Base-by-base conservation (phyloP, 2,888 invertebrate species). In the Apamea monoglypha region DNA sequence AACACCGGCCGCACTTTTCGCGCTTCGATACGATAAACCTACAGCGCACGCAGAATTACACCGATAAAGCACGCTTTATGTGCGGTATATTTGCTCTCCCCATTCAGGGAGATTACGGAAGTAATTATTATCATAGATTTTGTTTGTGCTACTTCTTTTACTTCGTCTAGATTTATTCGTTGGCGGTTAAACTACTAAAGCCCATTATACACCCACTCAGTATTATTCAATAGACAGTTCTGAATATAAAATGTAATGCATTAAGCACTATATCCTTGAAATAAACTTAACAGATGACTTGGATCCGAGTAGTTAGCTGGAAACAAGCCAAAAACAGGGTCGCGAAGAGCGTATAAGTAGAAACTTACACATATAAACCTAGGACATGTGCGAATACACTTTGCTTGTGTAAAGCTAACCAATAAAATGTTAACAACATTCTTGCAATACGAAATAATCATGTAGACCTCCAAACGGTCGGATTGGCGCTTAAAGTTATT, bases 281-380 rank as follows among this genome's bases (percentile, higher is more conserved):
- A 94, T 93, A 94, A 94, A 94, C 92, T 94, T 94, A 93, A 94
- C 93, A 94, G 90, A 95, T 93, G 93, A 94, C 94, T 94, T 92
- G 92, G 90, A 93, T 91, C 92, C 93, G 91, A 94, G 93, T 93
- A 92, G 90, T 92, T 90, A 89, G 88, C 92, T 95, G 95, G 95
- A 93, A 86, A 78, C 80, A 80, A 87, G 94, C 95, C 95, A 95
- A 93, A 92, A 91, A 90, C 90, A 88, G 88, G 90, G 91, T 93
- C 88, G 92, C 89, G 91, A 93, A 93, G 93, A 91, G 93, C 92
- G 94, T 92, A 71, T 74, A 86, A 78, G 68, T 76, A 76, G 69
- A 40, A 77, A 88, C 80, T 63, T 76, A 76, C 74, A 78, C 68
- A 80, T 68, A 72, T 75, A 82, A 75, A 80, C 81, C 67, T 85